Conservation (phyloP, 2,888 invertebrate genomes). For the Cantharis flavilabris region DNA sequence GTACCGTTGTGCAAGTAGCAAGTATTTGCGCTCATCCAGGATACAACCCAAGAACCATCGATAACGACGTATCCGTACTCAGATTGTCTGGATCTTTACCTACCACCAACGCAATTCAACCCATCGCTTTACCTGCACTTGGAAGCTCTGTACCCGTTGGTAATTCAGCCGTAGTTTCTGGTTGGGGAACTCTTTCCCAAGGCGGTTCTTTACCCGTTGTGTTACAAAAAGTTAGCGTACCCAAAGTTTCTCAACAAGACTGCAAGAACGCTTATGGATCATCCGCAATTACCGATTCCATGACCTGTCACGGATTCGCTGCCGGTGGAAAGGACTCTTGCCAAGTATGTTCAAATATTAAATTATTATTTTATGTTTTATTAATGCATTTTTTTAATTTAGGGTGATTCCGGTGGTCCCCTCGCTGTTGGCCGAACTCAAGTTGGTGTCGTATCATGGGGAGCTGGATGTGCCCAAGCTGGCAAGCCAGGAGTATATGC, state of each 20-base stretch:
- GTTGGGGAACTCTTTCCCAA: background rate
- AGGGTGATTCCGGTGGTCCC: conserved; percentile 16
- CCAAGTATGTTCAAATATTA: background rate
- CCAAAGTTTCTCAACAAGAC: background rate
- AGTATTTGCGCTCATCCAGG: background rate
- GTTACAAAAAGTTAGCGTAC: background rate
- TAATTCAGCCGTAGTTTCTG: background rate
- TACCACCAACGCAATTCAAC: background rate
- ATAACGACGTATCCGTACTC: background rate
- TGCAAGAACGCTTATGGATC: background rate
- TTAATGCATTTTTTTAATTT: background rate
- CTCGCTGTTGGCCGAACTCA: background rate
- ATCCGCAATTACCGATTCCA: background rate
- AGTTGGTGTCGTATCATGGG: conserved; percentile 13
- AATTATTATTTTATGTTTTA: background rate
- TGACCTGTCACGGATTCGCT: background rate
- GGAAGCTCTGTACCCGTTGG: background rate
- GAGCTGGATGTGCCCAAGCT: conserved; percentile 2
- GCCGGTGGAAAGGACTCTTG: conserved; percentile 11
- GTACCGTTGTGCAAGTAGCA: background rate
- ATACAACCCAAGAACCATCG: background rate
- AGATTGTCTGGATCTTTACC: background rate
- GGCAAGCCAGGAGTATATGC: conserved; percentile 8
- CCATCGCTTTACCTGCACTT: background rate
- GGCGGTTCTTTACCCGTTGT: background rate